Percentiles rank a stretch among this genome's conserved stretches.
Evolutionary conservation across 2,113 vertebrate genomes (phyloP).

Genomic region (Tautogolabrus adspersus): DNA sequence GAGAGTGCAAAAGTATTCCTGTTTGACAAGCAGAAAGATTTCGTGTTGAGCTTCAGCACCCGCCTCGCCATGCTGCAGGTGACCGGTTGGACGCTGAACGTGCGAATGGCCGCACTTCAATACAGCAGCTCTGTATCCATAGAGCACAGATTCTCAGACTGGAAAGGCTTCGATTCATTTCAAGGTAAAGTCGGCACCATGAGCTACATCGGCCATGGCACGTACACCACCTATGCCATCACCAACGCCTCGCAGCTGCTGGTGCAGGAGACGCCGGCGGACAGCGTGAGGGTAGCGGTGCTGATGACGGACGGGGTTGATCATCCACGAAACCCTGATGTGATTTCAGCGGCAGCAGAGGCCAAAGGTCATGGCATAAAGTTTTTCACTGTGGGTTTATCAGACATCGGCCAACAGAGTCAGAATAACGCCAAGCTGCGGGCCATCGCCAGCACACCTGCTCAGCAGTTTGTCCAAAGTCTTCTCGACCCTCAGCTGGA

Average conservation of each 20-base stretch:
- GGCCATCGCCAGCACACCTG: constrained; percentile 84
- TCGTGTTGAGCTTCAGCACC: constrained; percentile 84
- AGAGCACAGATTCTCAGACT: constrained; percentile 85
- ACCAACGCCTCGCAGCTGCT: constrained; percentile 88
- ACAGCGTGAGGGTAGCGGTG: constrained; percentile 83
- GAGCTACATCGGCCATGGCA: constrained; percentile 90
- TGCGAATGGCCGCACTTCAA: constrained; percentile 87
- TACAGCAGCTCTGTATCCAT: constrained; percentile 90
- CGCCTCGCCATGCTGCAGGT: constrained; percentile 81
- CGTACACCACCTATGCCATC: constrained; percentile 90
- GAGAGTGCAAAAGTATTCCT: constrained; percentile 87
- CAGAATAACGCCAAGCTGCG: constrained; percentile 85
- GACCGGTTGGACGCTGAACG: constrained; percentile 71
- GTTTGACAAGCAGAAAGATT: constrained; percentile 88
- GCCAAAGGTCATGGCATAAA: constrained; percentile 86
- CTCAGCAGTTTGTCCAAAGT: constrained; percentile 82
- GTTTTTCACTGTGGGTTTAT: constrained; percentile 88
- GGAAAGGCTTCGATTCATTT: constrained; percentile 87
- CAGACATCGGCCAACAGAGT: constrained; percentile 69
- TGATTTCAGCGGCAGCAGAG: constrained; percentile 79
- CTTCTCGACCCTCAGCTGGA: constrained; percentile 85
- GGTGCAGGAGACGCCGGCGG: constrained; percentile 80
- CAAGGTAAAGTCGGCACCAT: constrained; percentile 79
- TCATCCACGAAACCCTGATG: constrained; percentile 88
- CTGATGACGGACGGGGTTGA: constrained; percentile 91